Conservation (phyloP, 2,888 invertebrate species). For the Melanostoma scalare region DNA sequence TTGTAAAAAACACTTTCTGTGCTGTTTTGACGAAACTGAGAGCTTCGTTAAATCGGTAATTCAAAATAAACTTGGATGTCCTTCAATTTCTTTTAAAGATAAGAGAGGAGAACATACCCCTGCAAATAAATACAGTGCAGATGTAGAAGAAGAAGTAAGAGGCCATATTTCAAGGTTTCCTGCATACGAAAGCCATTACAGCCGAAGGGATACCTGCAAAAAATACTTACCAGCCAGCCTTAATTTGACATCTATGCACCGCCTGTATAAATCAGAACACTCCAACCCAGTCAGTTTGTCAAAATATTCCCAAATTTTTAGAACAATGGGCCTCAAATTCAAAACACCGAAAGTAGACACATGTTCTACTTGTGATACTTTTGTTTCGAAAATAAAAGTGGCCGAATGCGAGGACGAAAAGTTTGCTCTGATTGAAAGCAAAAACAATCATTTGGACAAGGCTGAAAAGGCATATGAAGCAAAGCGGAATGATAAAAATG, state of each 20-base stretch:
- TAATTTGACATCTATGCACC: conserved; percentile 46
- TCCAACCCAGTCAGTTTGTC: conserved; percentile 41
- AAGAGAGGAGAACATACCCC: conserved; percentile 1
- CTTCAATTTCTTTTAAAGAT: conserved; percentile 21
- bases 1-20: conserved; percentile 3
- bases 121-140: no score
- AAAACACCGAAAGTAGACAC: no score
- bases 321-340: no score
- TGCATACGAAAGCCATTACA: not conserved
- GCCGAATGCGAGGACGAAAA: no score
- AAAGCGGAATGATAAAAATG: conserved; percentile 51
- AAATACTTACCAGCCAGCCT: conserved; percentile 31
- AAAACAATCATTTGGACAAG: conserved; percentile 51
- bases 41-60: conserved; percentile 48
- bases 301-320: conserved; percentile 40
- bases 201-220: conserved; percentile 25
- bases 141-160: no score
- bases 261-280: conserved; percentile 33
- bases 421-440: not conserved
- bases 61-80: conserved; percentile 20
- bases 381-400: not conserved
- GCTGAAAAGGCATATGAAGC: not conserved
- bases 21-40: conserved; percentile 51
- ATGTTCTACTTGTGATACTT: not conserved
- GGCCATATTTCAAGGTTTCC: no score